These are phyloP conservation scores for Sycophila texana DNA, from an alignment of 2,888 invertebrate genomes.

Conservation along the genomic window DNA sequence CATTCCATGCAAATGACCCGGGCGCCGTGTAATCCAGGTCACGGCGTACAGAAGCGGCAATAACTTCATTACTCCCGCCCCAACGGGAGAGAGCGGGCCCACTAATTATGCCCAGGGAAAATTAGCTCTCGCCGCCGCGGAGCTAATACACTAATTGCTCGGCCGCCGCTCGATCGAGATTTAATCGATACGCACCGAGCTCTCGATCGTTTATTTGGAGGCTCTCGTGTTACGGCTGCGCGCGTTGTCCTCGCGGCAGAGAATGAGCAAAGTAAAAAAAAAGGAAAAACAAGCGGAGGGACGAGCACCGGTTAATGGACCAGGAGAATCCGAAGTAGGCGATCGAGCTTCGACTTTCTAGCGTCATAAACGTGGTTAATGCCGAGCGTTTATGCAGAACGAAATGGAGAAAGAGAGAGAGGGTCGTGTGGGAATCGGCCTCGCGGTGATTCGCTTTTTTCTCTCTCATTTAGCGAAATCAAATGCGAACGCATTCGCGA, in stretches of 20 bases:
- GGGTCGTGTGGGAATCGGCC: constrained; percentile 46
- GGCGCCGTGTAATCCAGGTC: constrained; percentile 66
- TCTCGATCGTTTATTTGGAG: constrained; percentile 6
- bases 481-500: neutral
- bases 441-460: constrained; percentile 9
- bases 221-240: neutral
- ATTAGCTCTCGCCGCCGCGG: constrained; percentile 32
- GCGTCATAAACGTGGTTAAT: constrained; percentile 35
- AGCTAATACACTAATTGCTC: constrained; percentile 35
- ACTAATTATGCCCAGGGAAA: constrained; percentile 43
- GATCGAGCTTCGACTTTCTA: constrained; percentile 27
- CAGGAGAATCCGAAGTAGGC: neutral
- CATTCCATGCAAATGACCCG: constrained; percentile 68
- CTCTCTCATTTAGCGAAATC: neutral
- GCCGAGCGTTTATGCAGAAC: neutral
- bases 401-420: neutral
- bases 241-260: neutral
- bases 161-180: constrained; percentile 62
- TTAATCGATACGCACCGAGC: constrained; percentile 62
- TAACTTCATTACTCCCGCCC: constrained; percentile 59
- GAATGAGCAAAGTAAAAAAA: neutral
- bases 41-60: constrained; percentile 62
- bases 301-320: neutral
- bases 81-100: constrained; percentile 7
- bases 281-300: neutral